Base-by-base conservation (phyloP, 23 tunicate species). In the Trididemnum miniatum region DNA sequence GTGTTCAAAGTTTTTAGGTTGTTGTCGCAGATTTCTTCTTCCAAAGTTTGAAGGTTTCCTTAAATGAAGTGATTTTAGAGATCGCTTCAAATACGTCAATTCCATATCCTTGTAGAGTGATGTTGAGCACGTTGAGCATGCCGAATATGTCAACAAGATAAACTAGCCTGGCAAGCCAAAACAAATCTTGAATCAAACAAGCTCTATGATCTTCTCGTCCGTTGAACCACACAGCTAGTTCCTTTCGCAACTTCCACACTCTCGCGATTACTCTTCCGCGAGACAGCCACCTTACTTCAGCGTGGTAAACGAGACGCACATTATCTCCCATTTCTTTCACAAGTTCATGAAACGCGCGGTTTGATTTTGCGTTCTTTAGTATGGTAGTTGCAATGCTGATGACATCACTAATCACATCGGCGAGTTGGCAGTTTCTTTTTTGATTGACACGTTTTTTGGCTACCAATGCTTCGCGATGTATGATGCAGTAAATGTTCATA, bases 341-440 rank as follows among this genome's bases (percentile, higher is more conserved):
- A 83, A 74, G 87, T 83, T 83, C 83, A 83, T 83, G 83, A 83
- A 76, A 75, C 83, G 81, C 69, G 35, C 87, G 87, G 76, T 76
- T 83, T 76, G 66, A 18, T 67, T 83, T 83, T 36, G 80, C 27
- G 66, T 51, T 83, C 34, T n/a, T n/a, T n/a, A n/a, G n/a, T n/a
- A n/a, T n/a, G n/a, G n/a, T n/a, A n/a, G n/a, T n/a, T n/a, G n/a
- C n/a, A n/a, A n/a, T n/a, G n/a, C n/a, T n/a, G n/a, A n/a, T n/a
- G n/a, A n/a, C n/a, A n/a, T n/a, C n/a, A 72, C 79, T 65, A 79
- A 79, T 79, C 83, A 79, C 35, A 79, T 79, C 77, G 30, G 83
- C 83, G 44, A n/a, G n/a, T n/a, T n/a, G n/a, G n/a, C n/a, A n/a
- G n/a, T n/a, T n/a, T n/a, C n/a, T n/a, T n/a, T n/a, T n/a, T n/a